These are phyloP conservation scores for Drosophila paulistorum DNA, from an alignment of 1,140 invertebrate genomes.

Conservation along the genomic window DNA sequence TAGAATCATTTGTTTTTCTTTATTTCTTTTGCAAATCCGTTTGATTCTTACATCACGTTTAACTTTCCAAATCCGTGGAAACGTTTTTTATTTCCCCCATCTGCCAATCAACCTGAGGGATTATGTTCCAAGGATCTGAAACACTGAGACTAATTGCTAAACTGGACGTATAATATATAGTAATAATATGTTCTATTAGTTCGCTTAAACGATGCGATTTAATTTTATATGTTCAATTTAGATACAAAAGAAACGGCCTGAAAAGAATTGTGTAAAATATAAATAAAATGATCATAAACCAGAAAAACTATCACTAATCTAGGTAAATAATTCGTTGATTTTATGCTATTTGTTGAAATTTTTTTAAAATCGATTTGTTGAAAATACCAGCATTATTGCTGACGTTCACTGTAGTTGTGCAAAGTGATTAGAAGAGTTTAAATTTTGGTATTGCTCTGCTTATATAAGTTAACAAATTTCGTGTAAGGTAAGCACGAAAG, in stretches of 20 bases:
- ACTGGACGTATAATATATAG: not conserved
- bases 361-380: too few species aligned
- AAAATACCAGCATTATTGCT: not conserved
- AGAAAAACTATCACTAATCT: too few species aligned
- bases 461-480: constrained; percentile 48
- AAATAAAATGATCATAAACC: too few species aligned
- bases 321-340: too few species aligned
- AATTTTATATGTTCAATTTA: too few species aligned
- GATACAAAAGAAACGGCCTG: too few species aligned
- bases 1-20: too few species aligned
- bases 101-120: not conserved
- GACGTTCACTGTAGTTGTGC: not conserved
- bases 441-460: constrained; percentile 12
- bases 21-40: not conserved
- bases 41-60: not conserved
- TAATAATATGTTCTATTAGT: too few species aligned
- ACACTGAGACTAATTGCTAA: constrained; percentile 45
- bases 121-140: not conserved
- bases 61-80: not conserved
- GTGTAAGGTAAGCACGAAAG: constrained; percentile 31
- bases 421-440: constrained; percentile 40
- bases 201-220: too few species aligned
- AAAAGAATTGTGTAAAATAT: too few species aligned
- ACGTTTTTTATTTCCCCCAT: not conserved
- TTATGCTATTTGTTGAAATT: too few species aligned